Conservation (phyloP, 2,113 vertebrate species). For the Caracal caracal region DNA sequence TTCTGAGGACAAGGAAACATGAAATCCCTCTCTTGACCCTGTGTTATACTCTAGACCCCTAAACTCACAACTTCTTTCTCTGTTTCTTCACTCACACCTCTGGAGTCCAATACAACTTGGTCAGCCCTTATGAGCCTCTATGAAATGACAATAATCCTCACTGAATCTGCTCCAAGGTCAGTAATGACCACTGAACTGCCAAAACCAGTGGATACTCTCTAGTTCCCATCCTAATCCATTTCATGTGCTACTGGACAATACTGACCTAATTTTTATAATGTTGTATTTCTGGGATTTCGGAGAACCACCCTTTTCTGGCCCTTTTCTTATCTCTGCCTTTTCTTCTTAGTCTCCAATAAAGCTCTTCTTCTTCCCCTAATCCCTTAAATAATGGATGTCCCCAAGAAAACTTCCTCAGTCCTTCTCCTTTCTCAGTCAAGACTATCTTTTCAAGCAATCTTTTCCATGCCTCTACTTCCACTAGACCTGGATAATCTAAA, state of each 20-base stretch:
- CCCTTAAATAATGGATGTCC: not conserved
- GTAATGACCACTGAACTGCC: not conserved
- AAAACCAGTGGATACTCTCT: not conserved
- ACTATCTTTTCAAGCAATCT: not conserved
- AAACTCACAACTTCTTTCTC: not conserved
- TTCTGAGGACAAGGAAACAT: not conserved
- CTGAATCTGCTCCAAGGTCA: not conserved
- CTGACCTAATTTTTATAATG: not conserved
- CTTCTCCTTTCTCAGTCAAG: not conserved
- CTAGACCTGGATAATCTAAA: not conserved
- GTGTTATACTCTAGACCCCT: not conserved
- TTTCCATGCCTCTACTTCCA: not conserved
- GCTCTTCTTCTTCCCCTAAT: not conserved
- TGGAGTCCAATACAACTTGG: not conserved
- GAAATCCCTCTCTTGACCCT: not conserved
- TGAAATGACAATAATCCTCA: not conserved
- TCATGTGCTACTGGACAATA: not conserved
- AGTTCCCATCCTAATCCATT: not conserved
- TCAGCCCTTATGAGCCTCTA: not conserved
- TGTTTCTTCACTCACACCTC: not conserved
- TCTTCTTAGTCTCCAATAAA: not conserved
- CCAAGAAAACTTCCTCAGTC: not conserved
- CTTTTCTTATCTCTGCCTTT: not conserved
- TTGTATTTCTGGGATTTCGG: not conserved
- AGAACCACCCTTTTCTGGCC: not conserved